phyloP scores from a whole-genome alignment of 2,888 invertebrate species.

The Lagria hirta region DNA sequence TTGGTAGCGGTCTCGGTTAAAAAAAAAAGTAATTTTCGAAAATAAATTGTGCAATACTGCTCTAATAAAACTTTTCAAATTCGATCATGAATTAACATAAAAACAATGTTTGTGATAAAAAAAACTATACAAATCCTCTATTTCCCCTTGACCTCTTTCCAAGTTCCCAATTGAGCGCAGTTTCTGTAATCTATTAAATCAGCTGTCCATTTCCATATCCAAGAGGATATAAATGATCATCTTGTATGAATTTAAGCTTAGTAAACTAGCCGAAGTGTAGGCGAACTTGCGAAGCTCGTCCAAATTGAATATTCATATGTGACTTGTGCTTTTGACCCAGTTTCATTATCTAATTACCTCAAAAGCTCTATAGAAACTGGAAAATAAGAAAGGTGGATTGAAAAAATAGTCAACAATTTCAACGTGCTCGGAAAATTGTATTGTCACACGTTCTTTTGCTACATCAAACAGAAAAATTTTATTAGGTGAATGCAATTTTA shows the following conservation, averaged over 20 bases:
- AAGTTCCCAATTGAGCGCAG: too few species aligned
- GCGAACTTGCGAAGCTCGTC: slow-evolving; percentile 11
- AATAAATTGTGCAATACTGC: too few species aligned
- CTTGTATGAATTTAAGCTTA: slow-evolving; percentile 7
- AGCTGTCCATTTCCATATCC: slow-evolving; percentile 6
- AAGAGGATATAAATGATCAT: slow-evolving; percentile 6
- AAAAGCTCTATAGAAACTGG: slow-evolving; percentile 7
- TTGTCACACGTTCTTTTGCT: slow-evolving; percentile 4
- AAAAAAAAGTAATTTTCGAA: too few species aligned
- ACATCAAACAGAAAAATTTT: slow-evolving; percentile 14
- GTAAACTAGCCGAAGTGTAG: slow-evolving; percentile 5
- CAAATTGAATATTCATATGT: slow-evolving; percentile 21
- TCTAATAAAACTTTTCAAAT: too few species aligned
- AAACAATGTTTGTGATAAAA: too few species aligned
- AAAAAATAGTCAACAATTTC: slow-evolving; percentile 2
- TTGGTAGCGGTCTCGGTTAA: too few species aligned
- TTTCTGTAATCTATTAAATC: too few species aligned
- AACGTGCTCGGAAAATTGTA: slow-evolving; percentile 2
- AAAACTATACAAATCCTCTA: too few species aligned
- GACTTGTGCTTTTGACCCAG: slow-evolving; percentile 18
- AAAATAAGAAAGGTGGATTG: too few species aligned
- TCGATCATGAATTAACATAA: too few species aligned
- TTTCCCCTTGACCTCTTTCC: too few species aligned
- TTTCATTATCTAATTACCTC: slow-evolving; percentile 14
- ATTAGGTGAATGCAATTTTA: slow-evolving; percentile 12